Conservation (phyloP, 2,113 vertebrate genomes). For the Bombycilla garrulus region DNA sequence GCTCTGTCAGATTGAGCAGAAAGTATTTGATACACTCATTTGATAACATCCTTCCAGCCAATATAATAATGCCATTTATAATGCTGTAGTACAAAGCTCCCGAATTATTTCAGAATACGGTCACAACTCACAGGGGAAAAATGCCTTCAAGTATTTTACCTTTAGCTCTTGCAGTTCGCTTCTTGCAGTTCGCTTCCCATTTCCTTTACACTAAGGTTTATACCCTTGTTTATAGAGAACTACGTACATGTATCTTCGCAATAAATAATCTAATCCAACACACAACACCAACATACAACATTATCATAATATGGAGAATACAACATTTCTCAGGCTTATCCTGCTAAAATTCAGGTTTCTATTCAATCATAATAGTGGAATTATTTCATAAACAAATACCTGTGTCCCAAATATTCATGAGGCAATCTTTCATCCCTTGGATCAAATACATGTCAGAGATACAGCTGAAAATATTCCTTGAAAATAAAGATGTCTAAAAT, state of each 20-base stretch:
- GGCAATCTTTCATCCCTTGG: neutral
- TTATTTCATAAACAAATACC: neutral
- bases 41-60: neutral
- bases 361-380: neutral
- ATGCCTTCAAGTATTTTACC: neutral
- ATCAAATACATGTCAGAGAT: neutral
- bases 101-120: neutral
- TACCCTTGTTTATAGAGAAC: neutral
- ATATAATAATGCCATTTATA: neutral
- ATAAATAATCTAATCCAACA: neutral
- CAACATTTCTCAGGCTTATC: neutral
- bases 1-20: neutral
- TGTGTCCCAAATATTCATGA: neutral
- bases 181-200: neutral
- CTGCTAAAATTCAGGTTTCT: neutral
- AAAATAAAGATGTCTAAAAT: neutral
- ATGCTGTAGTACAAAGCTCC: neutral
- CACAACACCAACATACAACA: rapidly evolving
- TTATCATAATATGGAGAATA: neutral
- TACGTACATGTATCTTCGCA: neutral
- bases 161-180: neutral
- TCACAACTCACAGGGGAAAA: neutral
- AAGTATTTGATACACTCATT: neutral
- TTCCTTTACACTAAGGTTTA: neutral
- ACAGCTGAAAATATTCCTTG: neutral